These are phyloP conservation scores for Nysson spinosus DNA, from an alignment of 2,888 invertebrate species.

Conservation along the genomic window DNA sequence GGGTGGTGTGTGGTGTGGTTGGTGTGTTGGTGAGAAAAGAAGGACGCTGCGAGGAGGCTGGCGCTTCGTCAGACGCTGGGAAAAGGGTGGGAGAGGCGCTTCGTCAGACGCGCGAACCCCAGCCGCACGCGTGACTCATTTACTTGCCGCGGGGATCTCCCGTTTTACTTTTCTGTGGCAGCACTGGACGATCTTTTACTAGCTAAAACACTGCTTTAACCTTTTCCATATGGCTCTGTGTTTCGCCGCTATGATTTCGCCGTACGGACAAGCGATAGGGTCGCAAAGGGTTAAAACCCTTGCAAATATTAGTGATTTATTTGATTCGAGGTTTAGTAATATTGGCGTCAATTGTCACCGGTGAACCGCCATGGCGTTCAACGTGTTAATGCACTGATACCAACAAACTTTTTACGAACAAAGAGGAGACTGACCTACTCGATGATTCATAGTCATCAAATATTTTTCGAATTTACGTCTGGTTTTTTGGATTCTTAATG, in stretches of 20 bases:
- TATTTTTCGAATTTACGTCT: neutral
- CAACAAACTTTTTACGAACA: neutral
- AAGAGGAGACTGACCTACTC: slow-evolving; percentile 14
- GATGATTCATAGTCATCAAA: slow-evolving; percentile 15
- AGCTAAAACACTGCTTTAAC: too few relatives aligned
- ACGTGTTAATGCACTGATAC: neutral
- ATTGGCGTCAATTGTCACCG: too few relatives aligned
- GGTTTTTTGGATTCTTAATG: slow-evolving; percentile 6
- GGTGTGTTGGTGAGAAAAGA: slow-evolving; percentile 10
- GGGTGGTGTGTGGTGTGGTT: slow-evolving; percentile 4
- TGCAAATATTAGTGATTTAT: too few relatives aligned
- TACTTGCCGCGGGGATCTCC: slow-evolving; percentile 69
- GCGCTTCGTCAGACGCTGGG: slow-evolving; percentile 32
- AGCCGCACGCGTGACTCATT: slow-evolving; percentile 70
- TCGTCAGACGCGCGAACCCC: slow-evolving; percentile 59
- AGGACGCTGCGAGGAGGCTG: slow-evolving; percentile 25
- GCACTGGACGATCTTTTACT: slow-evolving; percentile 66
- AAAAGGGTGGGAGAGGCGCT: slow-evolving; percentile 27
- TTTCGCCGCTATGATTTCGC: too few relatives aligned
- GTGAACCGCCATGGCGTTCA: too few relatives aligned
- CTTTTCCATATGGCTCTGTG: too few relatives aligned
- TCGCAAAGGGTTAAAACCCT: too few relatives aligned
- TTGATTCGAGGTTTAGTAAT: too few relatives aligned
- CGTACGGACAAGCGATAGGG: too few relatives aligned
- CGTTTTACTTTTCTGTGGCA: slow-evolving; percentile 60